These are phyloP conservation scores for Lingula anatina DNA, from an alignment of 2,888 invertebrate species.

Conservation along the genomic window DNA sequence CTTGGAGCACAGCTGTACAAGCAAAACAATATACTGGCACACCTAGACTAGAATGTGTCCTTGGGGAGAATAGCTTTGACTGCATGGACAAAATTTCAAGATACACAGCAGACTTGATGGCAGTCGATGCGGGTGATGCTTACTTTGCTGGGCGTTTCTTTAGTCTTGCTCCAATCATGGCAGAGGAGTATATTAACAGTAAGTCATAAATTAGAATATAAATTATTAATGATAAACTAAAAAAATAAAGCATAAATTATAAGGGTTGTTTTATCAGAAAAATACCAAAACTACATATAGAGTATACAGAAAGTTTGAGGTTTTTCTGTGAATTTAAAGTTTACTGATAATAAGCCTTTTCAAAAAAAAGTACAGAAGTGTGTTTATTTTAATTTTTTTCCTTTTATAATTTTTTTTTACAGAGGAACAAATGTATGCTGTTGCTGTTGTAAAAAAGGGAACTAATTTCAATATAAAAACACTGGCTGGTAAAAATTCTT, in stretches of 20 bases:
- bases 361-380: conserved; percentile 62
- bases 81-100: conserved; percentile 62
- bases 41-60: conserved; percentile 21
- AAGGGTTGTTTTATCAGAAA: too few relatives aligned
- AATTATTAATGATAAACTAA: too few relatives aligned
- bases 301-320: too few relatives aligned
- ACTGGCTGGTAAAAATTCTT: conserved; percentile 72
- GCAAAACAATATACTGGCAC: conserved; percentile 8
- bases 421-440: conserved; percentile 66
- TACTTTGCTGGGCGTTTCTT: conserved; percentile 88
- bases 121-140: conserved; percentile 90
- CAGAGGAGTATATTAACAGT: conserved; percentile 40
- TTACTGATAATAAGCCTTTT: background rate
- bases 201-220: conserved; percentile 18
- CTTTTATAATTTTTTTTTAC: conserved; percentile 87
- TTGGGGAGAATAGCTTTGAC: conserved; percentile 29
- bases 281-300: too few relatives aligned
- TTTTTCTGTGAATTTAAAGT: background rate
- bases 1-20: conserved; percentile 66
- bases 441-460: conserved; percentile 66
- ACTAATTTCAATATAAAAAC: conserved; percentile 55
- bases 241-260: too few relatives aligned
- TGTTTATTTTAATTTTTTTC: conserved; percentile 14
- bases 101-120: conserved; percentile 76
- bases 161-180: conserved; percentile 78